Evolutionary conservation across 1,140 invertebrate genomes (phyloP).

Genomic region (Zaprionus ornatus): DNA sequence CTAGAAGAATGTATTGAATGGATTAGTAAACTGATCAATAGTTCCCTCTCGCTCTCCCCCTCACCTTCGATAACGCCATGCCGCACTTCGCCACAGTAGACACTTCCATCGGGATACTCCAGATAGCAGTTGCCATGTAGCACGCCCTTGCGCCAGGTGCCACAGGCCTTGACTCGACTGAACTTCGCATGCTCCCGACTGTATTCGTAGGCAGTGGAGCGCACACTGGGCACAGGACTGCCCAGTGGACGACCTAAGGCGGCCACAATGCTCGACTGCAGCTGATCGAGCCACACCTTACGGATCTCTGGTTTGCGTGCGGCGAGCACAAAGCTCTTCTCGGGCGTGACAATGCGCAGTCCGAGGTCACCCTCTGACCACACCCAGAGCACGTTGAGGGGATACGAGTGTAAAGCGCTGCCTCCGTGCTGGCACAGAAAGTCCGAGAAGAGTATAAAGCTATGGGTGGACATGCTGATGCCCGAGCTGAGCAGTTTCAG

Average conservation of each 20-base stretch:
- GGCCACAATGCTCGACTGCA: conserved; percentile 87
- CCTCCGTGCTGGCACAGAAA: conserved; percentile 89
- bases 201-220: conserved; percentile 90
- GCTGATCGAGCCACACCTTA: conserved; percentile 90
- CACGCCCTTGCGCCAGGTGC: conserved; percentile 91
- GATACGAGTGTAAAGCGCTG: conserved; percentile 85
- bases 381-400: conserved; percentile 91
- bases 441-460: conserved; percentile 91
- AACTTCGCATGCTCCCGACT: conserved; percentile 88
- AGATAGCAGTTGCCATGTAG: conserved; percentile 92
- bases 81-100: conserved; percentile 91
- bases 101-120: conserved; percentile 91
- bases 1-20: too few species aligned
- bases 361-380: conserved; percentile 85
- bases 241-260: conserved; percentile 85
- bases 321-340: conserved; percentile 89
- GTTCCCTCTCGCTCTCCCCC: background rate
- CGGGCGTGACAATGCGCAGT: conserved; percentile 89
- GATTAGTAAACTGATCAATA: background rate
- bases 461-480: conserved; percentile 86
- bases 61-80: conserved; percentile 90
- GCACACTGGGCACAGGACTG: conserved; percentile 87
- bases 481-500: conserved; percentile 85
- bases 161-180: conserved; percentile 91
- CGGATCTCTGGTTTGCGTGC: conserved; percentile 88